Base-by-base conservation (phyloP, 2,888 invertebrate species). In the Cataglyphis livida region DNA sequence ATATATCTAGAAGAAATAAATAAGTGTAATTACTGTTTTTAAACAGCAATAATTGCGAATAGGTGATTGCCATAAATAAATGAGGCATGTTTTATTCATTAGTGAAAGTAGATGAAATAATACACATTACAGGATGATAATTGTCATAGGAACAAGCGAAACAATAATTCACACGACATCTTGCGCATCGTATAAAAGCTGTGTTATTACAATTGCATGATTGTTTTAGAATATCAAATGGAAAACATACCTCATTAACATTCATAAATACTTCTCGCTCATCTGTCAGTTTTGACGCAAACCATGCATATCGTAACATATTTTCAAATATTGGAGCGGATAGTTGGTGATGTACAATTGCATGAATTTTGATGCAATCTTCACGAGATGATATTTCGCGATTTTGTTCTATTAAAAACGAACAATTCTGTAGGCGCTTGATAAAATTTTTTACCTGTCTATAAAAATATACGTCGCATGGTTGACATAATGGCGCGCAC, bases 271-370 rank as follows among this genome's bases (percentile, higher is more conserved):
- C 9, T 38, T 38, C 9, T 38, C 38, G 9, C 38, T 38, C 9
- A 9, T 38, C 38, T 38, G 3, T 38, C 2, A 38, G 38, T 38
- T 38, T 38, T 38, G 38, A 38, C 10, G 38, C 38, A 38, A 38
- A 38, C 38, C 38, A 38, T 38, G 38, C 38, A 38, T 38, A 38
- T 9, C 38, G 38, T 38, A 38, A 10, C 38, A 38, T 38, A 38
- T 38, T 38, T 38, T 38, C 38, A 41, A 89, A 89, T 28, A 87
- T 75, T 32, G 83, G 86, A 25, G 88, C 51, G 7, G 81, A 84
- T 12, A 90, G 48, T 71, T 88, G 84, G 25, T 88, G 76, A 51
- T 88, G 86, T 21, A 90, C 73, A 6, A 89, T 81, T 81, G 89
- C 85, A 38, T 91, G 32, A 32, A 32, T 32, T 32, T 32, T 32